Base-by-base conservation (phyloP, 2,113 vertebrate species). In the Tychaedon coryphoeus region DNA sequence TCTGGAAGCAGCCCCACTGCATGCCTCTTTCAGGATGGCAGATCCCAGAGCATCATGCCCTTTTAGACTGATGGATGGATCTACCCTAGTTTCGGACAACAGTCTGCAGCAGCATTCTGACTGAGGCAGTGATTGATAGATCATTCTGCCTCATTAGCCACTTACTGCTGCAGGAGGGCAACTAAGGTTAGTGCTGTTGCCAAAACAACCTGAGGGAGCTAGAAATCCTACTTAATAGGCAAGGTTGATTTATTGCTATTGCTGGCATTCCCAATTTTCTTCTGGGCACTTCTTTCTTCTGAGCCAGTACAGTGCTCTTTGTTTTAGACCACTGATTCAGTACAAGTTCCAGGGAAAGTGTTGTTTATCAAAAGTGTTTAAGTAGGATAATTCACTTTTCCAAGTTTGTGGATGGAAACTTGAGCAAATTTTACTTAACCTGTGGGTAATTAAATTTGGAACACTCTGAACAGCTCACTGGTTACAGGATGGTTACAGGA, bases 161-260 rank as follows among this genome's bases (percentile, higher is more conserved):
- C 92, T 95, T 92, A 95, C 86, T 94, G 82, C 75, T 90, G 88
- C 79, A 95, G 92, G 88, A 95, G 92, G 72, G 88, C 86, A 94
- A 86, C 86, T 80, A 64, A 97, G 95, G 95, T 95, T 90, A 93
- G 64, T 1, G 3, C 51, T 77, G 51, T 58, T 96, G 96, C 96
- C 95, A 96, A 95, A 97, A 97, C 88, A 95, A 96, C 94, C 94
- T n/a, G 92, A 92, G 91, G 95, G 94, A 94, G 92, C 87, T 9
- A 94, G 82, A 90, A 95, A 96, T 83, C 86, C 95, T 93, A 80
- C 72, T 93, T 95, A 97, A 95, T 73, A 96, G 86, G 82, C 91
- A 92, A 31, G 67, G 72, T 34, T 92, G 95, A 97, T 90, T 94
- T 94, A 95, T 90, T 94, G 50, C 85, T 70, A 11, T 60, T 66